Evolutionary conservation across 2,797 vertebrate species (phyloP).

Genomic region (Platalea minor): DNA sequence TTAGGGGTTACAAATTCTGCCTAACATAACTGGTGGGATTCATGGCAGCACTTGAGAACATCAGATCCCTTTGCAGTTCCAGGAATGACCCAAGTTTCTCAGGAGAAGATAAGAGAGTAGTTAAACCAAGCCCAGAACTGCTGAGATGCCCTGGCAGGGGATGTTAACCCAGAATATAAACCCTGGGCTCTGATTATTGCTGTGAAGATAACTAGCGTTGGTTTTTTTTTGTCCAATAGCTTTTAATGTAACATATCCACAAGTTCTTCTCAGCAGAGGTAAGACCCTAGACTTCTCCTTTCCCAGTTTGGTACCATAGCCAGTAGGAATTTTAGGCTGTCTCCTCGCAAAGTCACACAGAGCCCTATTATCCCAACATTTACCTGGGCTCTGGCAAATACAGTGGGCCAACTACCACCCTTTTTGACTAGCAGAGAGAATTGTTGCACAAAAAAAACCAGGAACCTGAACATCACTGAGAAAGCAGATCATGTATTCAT

Average conservation of each 20-base stretch:
- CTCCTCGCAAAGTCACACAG: not conserved
- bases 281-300: not conserved
- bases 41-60: not conserved
- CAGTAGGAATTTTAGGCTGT: not conserved
- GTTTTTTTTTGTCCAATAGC: not conserved
- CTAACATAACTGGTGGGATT: not conserved
- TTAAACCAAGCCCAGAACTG: not conserved
- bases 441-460: rapidly evolving
- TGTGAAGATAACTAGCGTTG: not conserved
- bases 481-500: not conserved
- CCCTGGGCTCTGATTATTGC: not conserved
- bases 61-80: not conserved
- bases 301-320: not conserved
- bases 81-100: not conserved
- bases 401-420: not conserved
- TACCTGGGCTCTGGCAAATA: not conserved
- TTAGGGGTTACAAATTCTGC: not conserved
- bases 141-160: not conserved
- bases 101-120: not conserved
- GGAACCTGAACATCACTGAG: not conserved
- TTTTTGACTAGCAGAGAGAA: not conserved
- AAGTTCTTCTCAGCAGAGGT: not conserved
- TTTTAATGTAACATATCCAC: not conserved
- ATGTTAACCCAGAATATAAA: not conserved
- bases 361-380: not conserved